phyloP scores from a whole-genome alignment of 2,113 vertebrate species.

The Syngnathus typhle region DNA sequence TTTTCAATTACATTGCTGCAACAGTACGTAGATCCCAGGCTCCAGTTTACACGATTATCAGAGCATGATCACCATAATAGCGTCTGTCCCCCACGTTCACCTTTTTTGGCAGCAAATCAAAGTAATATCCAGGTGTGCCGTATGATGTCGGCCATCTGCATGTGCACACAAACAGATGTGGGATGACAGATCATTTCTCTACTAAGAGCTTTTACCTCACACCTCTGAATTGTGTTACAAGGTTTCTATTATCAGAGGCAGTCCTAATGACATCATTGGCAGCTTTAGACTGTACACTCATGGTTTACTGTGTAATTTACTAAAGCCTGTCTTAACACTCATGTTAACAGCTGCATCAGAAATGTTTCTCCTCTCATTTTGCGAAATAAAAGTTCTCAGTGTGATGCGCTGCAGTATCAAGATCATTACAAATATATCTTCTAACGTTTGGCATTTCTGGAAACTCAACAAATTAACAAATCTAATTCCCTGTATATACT shows the following conservation, averaged over 20 bases:
- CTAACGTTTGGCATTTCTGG: too few relatives aligned
- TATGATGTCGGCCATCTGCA: slow-evolving; percentile 64
- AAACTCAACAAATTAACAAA: too few relatives aligned
- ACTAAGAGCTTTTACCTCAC: slow-evolving; percentile 44
- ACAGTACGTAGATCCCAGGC: slow-evolving; percentile 22
- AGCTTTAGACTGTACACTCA: slow-evolving; percentile 22
- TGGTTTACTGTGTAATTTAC: slow-evolving; percentile 14
- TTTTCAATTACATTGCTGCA: slow-evolving; percentile 31
- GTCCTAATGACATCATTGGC: slow-evolving; percentile 36
- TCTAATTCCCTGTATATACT: too few relatives aligned
- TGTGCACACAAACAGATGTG: slow-evolving; percentile 62
- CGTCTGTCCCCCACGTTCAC: slow-evolving; percentile 52
- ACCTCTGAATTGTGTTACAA: slow-evolving; percentile 28
- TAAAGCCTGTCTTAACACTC: too few relatives aligned
- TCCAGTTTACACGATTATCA: slow-evolving; percentile 50
- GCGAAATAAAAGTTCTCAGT: background rate
- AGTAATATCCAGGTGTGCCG: slow-evolving; percentile 60
- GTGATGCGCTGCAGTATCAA: too few relatives aligned
- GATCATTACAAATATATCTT: too few relatives aligned
- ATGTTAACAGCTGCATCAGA: background rate
- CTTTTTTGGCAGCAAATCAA: slow-evolving; percentile 65
- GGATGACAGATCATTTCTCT: slow-evolving; percentile 61
- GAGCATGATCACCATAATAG: slow-evolving; percentile 56
- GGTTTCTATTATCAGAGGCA: slow-evolving; percentile 34
- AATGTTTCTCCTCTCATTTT: background rate